phyloP scores from a whole-genome alignment of 2,113 vertebrate genomes.

The Butorides virescens region DNA sequence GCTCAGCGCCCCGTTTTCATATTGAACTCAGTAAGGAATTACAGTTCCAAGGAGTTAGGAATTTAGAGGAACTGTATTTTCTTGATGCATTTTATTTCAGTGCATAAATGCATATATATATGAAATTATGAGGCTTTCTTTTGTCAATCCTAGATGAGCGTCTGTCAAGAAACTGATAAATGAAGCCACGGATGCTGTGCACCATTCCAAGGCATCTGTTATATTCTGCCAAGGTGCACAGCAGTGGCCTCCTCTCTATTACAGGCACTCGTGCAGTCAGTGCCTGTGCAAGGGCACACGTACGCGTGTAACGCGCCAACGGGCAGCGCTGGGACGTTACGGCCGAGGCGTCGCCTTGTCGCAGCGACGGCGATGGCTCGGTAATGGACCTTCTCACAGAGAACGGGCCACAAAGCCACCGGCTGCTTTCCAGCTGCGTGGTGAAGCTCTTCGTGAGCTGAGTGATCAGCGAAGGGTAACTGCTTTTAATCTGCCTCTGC shows the following conservation, averaged over 20 bases:
- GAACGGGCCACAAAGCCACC: background rate
- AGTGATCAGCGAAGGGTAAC: background rate
- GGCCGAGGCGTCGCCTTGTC: background rate
- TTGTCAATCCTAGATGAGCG: background rate
- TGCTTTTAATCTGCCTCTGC: background rate
- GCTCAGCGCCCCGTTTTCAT: background rate
- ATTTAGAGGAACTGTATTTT: background rate
- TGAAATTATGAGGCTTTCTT: background rate
- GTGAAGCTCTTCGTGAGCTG: background rate
- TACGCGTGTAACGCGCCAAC: rapidly evolving
- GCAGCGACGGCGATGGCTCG: background rate
- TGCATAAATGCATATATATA: background rate
- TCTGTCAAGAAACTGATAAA: background rate
- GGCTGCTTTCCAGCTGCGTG: rapidly evolving
- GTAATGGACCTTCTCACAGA: background rate
- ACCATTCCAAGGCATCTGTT: background rate
- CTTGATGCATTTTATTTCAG: background rate
- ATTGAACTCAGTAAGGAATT: background rate
- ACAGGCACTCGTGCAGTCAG: rapidly evolving
- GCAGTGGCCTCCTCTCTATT: background rate
- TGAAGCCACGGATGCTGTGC: background rate
- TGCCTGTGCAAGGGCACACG: rapidly evolving
- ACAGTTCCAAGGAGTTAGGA: background rate
- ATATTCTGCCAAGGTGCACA: background rate
- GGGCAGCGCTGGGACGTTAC: background rate